A percentile compares a stretch with the other conserved stretches of the same genome.
phyloP scores from a whole-genome alignment of 1,140 invertebrate genomes.

The Brachionus rubens region DNA sequence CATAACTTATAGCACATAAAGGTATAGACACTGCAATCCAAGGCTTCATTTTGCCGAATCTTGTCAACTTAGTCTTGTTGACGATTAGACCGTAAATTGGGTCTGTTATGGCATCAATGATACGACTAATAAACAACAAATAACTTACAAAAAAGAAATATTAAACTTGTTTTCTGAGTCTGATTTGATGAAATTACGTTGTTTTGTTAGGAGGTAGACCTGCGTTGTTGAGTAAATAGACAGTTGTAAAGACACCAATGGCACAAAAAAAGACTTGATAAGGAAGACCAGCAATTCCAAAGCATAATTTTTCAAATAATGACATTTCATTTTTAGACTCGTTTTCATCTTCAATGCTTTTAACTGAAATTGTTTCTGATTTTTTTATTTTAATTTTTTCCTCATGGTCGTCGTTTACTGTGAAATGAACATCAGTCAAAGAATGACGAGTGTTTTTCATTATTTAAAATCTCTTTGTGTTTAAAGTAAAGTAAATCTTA shows the following conservation, averaged over 20 bases:
- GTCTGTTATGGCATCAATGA: slow-evolving; percentile 38
- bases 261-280: slow-evolving; percentile 43
- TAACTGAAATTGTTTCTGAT: not conserved
- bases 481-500: too few species aligned
- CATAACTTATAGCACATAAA: slow-evolving; percentile 3
- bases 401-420: too few species aligned
- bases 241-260: slow-evolving; percentile 28
- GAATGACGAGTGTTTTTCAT: too few species aligned
- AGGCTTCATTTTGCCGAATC: slow-evolving; percentile 45
- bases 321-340: not conserved
- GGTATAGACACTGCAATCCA: slow-evolving; percentile 41
- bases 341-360: not conserved
- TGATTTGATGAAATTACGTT: not conserved
- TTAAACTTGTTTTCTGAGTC: not conserved
- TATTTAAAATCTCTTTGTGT: too few species aligned
- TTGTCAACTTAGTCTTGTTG: slow-evolving; percentile 13
- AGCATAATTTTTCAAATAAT: slow-evolving; percentile 22
- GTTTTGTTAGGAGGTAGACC: slow-evolving; percentile 10
- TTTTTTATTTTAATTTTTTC: too few species aligned
- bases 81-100: slow-evolving; percentile 32
- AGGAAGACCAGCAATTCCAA: slow-evolving; percentile 13
- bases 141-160: not conserved
- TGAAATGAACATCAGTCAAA: too few species aligned
- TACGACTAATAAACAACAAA: slow-evolving; percentile 28
- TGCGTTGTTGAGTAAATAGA: slow-evolving; percentile 25